phyloP scores from a whole-genome alignment of 2,113 vertebrate genomes.

The Sturnira hondurensis region DNA sequence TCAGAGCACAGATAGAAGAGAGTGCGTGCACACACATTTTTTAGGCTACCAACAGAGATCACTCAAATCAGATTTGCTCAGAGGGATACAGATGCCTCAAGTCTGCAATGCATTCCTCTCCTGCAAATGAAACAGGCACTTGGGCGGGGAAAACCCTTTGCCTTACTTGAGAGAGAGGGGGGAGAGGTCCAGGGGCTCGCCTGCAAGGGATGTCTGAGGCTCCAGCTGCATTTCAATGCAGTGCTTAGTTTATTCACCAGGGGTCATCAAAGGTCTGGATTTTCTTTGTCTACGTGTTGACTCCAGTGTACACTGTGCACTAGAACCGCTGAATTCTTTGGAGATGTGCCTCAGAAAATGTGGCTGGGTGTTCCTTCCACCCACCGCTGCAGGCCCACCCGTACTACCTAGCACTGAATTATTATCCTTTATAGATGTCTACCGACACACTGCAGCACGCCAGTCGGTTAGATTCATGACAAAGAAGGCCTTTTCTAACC shows the following conservation, averaged over 20 bases:
- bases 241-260: conserved; percentile 88
- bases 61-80: conserved; percentile 14
- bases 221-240: conserved; percentile 79
- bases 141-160: not conserved
- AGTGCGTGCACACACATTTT: not conserved
- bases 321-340: conserved; percentile 52
- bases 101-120: not conserved
- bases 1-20: not conserved
- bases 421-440: conserved; percentile 17
- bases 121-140: not conserved
- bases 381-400: not conserved
- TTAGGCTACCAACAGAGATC: not conserved
- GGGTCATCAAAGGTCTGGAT: conserved; percentile 89
- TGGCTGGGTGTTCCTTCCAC: not conserved
- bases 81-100: not conserved
- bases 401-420: not conserved
- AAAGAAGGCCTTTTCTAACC: conserved; percentile 24
- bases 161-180: not conserved
- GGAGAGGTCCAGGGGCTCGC: not conserved
- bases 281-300: conserved; percentile 82
- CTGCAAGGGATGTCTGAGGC: conserved; percentile 7
- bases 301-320: conserved; percentile 17
- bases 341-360: not conserved
- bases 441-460: not conserved
- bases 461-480: no score